A percentile compares a stretch with the other conserved stretches of the same genome.
Evolutionary conservation across 2,797 vertebrate genomes (phyloP).

Genomic region (Siniperca undulata): DNA sequence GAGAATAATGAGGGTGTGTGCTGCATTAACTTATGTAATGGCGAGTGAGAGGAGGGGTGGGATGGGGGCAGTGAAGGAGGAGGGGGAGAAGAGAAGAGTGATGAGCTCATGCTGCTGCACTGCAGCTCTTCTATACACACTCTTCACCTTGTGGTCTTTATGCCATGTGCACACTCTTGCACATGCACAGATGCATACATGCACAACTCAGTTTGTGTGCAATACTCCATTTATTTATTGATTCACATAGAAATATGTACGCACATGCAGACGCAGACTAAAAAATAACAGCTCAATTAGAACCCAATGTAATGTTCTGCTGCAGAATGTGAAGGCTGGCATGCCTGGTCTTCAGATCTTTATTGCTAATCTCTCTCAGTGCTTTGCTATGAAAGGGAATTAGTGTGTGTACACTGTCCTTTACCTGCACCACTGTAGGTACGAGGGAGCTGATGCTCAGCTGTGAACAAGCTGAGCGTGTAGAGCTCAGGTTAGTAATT

Average conservation of each 20-base stretch:
- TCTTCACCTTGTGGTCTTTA: slow-evolving; percentile 66
- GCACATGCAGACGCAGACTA: not conserved
- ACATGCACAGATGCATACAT: slow-evolving; percentile 29
- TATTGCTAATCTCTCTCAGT: slow-evolving; percentile 1
- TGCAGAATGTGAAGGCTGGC: slow-evolving; percentile 27
- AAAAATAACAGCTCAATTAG: slow-evolving; percentile 17
- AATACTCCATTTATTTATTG: not conserved
- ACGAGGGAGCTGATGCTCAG: slow-evolving; percentile 26
- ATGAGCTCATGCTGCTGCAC: slow-evolving; percentile 87
- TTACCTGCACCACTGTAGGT: slow-evolving; percentile 41
- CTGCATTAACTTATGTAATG: slow-evolving; percentile 86
- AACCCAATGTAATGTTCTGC: not conserved
- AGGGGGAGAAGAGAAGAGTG: slow-evolving; percentile 67
- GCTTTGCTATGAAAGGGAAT: slow-evolving; percentile 36
- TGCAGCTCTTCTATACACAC: slow-evolving; percentile 79
- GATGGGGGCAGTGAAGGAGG: slow-evolving; percentile 34
- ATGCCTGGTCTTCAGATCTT: not conserved
- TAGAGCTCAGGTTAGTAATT: slow-evolving; percentile 49
- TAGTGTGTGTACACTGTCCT: slow-evolving; percentile 16
- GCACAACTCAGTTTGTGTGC: not conserved
- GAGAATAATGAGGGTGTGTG: slow-evolving; percentile 80
- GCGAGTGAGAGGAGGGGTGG: slow-evolving; percentile 59
- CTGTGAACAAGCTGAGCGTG: slow-evolving; percentile 43
- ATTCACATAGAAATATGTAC: not conserved
- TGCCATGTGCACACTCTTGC: slow-evolving; percentile 32